Base-by-base conservation (phyloP, 2,888 invertebrate genomes). In the Carterocephalus palaemon region DNA sequence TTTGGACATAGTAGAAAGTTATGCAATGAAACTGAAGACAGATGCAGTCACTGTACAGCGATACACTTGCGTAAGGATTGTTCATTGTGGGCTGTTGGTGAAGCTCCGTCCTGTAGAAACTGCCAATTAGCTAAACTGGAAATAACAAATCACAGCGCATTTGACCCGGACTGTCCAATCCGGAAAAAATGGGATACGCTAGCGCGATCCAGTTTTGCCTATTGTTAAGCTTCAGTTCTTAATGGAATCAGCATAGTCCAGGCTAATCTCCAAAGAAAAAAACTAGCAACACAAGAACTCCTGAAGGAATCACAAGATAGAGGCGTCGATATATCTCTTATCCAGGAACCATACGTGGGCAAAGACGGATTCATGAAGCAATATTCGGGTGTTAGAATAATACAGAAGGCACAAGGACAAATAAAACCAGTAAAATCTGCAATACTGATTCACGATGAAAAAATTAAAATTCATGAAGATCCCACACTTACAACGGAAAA, bases 21-120 rank as follows among this genome's bases (percentile, higher is more conserved):
- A 1, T 53, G 50, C 20, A 17, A 4, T 2, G 48, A 33, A 7
- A 3, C 7, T 9, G 3, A n/a, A 2, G 46, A 42, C 31, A 4
- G 19, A 3, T 48, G 48, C 19, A 45, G 45, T 20, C 28, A 41
- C 34, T 48, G 50, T 8, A 41, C 26, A 6, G 41, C 19, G 0
- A 10, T 10, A 1, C 47, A 46, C 17, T 13, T 31, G 13, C 8
- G 19, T 1, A 4, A 6, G 6, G 17, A 38, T 10, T 19, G 19
- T 6, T 19, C 19, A 6, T 4, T 3, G 4, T 19, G 19, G 19
- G 5, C 3, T 3, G 19, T 6, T 4, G 5, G 19, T 3, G 19
- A 19, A 19, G 5, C 6, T 19, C 19, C 19, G 4, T 4, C 19
- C 5, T 17, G 32, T 19, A 19, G 10, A 1, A 6, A 32, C 19